Conservation (phyloP, 37 sponge, comb jelly and placozoan genomes). For the Lycopodina hypogea region DNA sequence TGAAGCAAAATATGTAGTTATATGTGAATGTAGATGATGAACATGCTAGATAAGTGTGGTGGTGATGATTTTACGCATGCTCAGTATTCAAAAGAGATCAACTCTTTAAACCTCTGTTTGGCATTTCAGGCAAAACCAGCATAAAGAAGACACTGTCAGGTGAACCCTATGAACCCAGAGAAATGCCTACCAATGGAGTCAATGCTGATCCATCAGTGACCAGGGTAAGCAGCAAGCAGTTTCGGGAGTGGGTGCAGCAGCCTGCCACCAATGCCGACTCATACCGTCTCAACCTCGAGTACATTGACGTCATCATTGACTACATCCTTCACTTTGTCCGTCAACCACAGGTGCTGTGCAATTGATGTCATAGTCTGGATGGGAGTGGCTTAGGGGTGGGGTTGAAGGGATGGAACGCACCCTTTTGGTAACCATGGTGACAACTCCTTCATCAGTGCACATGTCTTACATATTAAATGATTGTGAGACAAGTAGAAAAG, state of each 20-base stretch:
- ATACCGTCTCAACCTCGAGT: slow-evolving; percentile 70
- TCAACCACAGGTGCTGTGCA: slow-evolving; percentile 39
- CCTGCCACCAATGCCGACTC: slow-evolving; percentile 57
- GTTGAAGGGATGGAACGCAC: background rate
- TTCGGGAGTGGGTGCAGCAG: slow-evolving; percentile 69
- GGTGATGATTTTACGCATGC: no score
- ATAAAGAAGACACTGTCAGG: slow-evolving; percentile 77
- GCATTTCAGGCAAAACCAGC: slow-evolving; percentile 63
- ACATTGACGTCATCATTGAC: slow-evolving; percentile 63
- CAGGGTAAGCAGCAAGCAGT: slow-evolving; percentile 57
- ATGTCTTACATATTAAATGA: no score
- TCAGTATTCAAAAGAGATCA: no score
- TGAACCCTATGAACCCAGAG: slow-evolving; percentile 39
- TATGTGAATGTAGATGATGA: no score
- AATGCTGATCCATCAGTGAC: slow-evolving; percentile 63
- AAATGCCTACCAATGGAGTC: slow-evolving; percentile 53
- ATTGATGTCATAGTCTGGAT: no score
- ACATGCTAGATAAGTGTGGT: no score
- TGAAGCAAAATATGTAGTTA: background rate
- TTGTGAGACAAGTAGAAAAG: no score
- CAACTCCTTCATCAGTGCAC: no score
- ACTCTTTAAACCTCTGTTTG: no score
- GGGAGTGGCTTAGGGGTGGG: no score
- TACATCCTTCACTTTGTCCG: slow-evolving; percentile 56
- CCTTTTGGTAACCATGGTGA: no score